Base-by-base conservation (phyloP, 1,140 invertebrate genomes). In the Amphibalanus amphitrite region DNA sequence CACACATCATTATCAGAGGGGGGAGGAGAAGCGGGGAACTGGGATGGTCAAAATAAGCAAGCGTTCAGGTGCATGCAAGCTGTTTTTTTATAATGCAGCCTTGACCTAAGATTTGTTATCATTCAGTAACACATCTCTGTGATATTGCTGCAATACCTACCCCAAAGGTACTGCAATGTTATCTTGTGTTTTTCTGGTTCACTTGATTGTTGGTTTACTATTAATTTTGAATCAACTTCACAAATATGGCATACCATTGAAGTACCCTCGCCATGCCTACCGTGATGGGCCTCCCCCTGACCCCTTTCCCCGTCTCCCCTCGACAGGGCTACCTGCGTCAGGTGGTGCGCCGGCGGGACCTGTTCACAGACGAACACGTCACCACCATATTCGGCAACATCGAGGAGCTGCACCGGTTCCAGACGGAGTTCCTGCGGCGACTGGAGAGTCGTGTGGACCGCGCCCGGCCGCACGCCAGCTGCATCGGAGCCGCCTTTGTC, bases 321-420 rank as follows among this genome's bases (percentile, higher is more conserved):
- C 15, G 10, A 26, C 79, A 87, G 82, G 90, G 90, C 23, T 93
- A 90, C 78, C 80, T 92, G 68, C 82, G 86, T 25, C 89, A 91
- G 77, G 88, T 88, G 72, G 82, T 86, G 29, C 85, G 87, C 70
- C 82, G 89, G 68, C 82, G 82, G 28, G 89, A 92, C 75, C 88
- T 93, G 86, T 92, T 93, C 79, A 84, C 82, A 13, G 76, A 84
- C 47, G 86, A 88, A 74, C 85, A 87, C 74, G 84, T 90, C 59
- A 79, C 81, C 71, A 85, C 85, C 15, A 90, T 93, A 72, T 92
- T 93, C 79, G 89, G 88, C 67, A 93, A 93, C 80, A 81, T 92
- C 67, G 88, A 91, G 78, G 85, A 88, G 25, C 83, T 93, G 8
- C 83, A 89, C 59, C 79, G 82, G 69, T 89, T 92, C 79, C 89